These are phyloP conservation scores for Sinella curviseta DNA, from an alignment of 1,140 invertebrate genomes.

Conservation along the genomic window DNA sequence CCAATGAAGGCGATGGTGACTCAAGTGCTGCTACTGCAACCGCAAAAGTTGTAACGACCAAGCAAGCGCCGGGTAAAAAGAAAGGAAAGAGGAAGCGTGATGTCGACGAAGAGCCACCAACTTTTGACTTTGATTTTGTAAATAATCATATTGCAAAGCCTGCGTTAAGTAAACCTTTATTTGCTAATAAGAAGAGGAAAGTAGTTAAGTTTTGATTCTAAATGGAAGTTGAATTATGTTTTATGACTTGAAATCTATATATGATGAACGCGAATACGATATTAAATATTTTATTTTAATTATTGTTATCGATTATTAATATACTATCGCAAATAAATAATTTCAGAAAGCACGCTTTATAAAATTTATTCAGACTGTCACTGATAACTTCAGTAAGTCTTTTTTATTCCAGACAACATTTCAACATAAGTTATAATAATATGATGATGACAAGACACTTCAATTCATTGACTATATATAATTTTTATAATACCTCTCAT, in stretches of 20 bases:
- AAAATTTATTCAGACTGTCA: no score
- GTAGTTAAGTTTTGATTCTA: constrained; percentile 9
- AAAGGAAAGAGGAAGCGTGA: not conserved
- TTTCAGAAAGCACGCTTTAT: not conserved
- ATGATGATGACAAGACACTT: not conserved
- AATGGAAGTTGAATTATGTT: no score
- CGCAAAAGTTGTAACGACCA: not conserved
- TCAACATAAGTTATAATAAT: not conserved
- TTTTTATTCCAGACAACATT: not conserved
- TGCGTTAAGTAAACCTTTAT: not conserved
- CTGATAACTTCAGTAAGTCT: not conserved
- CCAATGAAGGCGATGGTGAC: no score
- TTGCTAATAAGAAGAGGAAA: not conserved
- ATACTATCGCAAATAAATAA: no score
- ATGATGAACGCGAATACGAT: no score
- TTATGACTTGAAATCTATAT: no score
- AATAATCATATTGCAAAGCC: not conserved
- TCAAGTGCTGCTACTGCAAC: no score
- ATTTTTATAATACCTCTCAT: no score
- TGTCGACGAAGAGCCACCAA: not conserved
- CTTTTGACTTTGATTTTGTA: not conserved
- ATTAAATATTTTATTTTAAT: no score
- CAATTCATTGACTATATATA: not conserved
- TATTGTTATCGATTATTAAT: no score
- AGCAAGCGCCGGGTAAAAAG: no score